A percentile compares a stretch with the other conserved stretches of the same genome.
phyloP scores from a whole-genome alignment of 2,113 vertebrate genomes.

The Callocephalon fimbriatum region DNA sequence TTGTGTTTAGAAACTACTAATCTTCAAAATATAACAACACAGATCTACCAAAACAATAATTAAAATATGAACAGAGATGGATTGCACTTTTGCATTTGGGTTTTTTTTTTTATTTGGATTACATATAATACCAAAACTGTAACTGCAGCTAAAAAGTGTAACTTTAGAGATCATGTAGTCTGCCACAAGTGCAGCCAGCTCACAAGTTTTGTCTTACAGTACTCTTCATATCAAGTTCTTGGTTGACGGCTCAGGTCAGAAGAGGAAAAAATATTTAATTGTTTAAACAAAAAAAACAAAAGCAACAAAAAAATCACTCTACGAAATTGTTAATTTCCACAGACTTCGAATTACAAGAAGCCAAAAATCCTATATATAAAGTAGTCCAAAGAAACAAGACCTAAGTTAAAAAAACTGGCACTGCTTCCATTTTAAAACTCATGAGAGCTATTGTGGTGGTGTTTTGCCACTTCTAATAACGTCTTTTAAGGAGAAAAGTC shows the following conservation, averaged over 20 bases:
- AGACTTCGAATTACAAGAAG: constrained; percentile 1
- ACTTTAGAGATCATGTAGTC: not conserved
- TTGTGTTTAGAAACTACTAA: not conserved
- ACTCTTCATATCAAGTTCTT: not conserved
- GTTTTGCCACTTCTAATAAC: constrained; percentile 25
- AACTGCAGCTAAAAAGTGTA: not conserved
- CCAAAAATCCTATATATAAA: not conserved
- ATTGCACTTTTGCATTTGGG: not conserved
- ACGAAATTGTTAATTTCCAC: not conserved
- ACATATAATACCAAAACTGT: not conserved
- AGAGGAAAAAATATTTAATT: not conserved
- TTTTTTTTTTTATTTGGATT: not conserved
- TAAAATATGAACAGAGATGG: not conserved
- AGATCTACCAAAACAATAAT: not conserved
- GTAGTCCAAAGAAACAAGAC: not conserved
- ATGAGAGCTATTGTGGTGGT: not conserved
- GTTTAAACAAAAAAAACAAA: not conserved
- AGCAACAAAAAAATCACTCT: not conserved
- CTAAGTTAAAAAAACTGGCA: not conserved
- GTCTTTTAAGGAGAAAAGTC: not conserved
- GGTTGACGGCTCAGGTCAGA: not conserved
- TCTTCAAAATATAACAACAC: not conserved
- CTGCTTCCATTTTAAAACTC: constrained; percentile 1
- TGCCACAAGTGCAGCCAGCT: not conserved
- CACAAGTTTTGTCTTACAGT: not conserved